Evolutionary conservation across 2,888 invertebrate genomes (phyloP).

Genomic region (Poecilus cupreus): DNA sequence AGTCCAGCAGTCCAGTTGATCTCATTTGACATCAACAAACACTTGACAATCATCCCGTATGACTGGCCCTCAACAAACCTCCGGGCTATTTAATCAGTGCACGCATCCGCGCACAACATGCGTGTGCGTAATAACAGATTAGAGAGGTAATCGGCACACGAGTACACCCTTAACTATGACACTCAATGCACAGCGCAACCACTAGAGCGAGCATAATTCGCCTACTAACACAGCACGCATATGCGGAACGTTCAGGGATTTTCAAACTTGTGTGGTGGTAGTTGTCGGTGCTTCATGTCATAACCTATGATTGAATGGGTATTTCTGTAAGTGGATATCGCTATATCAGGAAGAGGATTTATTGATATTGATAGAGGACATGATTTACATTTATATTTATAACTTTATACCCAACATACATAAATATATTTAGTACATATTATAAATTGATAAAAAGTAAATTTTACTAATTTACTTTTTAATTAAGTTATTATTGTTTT

Average conservation of each 20-base stretch:
- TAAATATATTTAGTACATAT: too few relatives aligned
- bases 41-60: slow-evolving; percentile 24
- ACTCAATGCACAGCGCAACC: not conserved
- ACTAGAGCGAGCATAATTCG: not conserved
- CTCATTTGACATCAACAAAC: not conserved
- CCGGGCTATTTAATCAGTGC: slow-evolving; percentile 12
- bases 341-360: too few relatives aligned
- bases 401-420: too few relatives aligned
- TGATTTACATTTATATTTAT: too few relatives aligned
- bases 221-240: not conserved
- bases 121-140: slow-evolving; percentile 13
- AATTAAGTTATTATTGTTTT: too few relatives aligned
- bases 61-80: not conserved
- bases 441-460: too few relatives aligned
- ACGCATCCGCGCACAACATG: not conserved
- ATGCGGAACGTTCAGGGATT: not conserved
- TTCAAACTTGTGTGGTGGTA: not conserved
- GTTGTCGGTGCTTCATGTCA: not conserved
- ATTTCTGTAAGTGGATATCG: too few relatives aligned
- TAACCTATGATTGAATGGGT: not conserved
- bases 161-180: slow-evolving; percentile 2
- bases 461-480: too few relatives aligned
- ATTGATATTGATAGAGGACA: too few relatives aligned
- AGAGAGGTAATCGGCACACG: slow-evolving; percentile 25
- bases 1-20: not conserved